Percentiles rank a stretch among this genome's conserved stretches.
Conservation (phyloP, 1,140 invertebrate species). For the Drosophila sulfurigaster region DNA sequence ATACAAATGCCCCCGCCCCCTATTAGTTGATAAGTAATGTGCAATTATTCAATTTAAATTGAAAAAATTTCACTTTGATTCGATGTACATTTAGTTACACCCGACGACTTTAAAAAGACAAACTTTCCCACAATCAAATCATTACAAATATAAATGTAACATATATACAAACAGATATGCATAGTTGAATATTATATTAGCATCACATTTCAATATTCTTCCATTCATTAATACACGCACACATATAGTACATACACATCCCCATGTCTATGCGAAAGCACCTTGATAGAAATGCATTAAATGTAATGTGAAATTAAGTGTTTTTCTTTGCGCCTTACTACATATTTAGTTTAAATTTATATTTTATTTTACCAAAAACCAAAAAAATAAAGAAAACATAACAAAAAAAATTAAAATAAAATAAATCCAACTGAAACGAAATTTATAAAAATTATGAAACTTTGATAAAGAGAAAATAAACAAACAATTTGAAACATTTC, state of each 20-base stretch:
- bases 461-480: slow-evolving; percentile 23
- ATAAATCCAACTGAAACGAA: slow-evolving; percentile 1
- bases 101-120: slow-evolving; percentile 51
- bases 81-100: slow-evolving; percentile 61
- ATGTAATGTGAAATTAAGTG: slow-evolving; percentile 53
- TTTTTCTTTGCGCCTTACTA: slow-evolving; percentile 63
- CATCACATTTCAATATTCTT: slow-evolving; percentile 61
- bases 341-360: slow-evolving; percentile 57
- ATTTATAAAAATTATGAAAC: slow-evolving; percentile 27
- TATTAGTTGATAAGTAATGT: slow-evolving; percentile 75
- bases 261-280: slow-evolving; percentile 26
- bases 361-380: slow-evolving; percentile 34
- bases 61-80: slow-evolving; percentile 49
- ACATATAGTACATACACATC: slow-evolving; percentile 11
- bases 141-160: slow-evolving; percentile 17
- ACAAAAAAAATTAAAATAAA: too few relatives aligned
- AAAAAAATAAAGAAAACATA: slow-evolving; percentile 38
- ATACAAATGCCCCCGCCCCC: slow-evolving; percentile 31
- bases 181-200: slow-evolving; percentile 31
- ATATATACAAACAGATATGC: slow-evolving; percentile 1
- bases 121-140: slow-evolving; percentile 31
- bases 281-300: slow-evolving; percentile 59
- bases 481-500: slow-evolving; percentile 15
- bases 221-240: slow-evolving; percentile 46
- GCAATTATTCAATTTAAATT: slow-evolving; percentile 63